Base-by-base conservation (phyloP, 2,113 vertebrate genomes). In the Irena cyanogastra region DNA sequence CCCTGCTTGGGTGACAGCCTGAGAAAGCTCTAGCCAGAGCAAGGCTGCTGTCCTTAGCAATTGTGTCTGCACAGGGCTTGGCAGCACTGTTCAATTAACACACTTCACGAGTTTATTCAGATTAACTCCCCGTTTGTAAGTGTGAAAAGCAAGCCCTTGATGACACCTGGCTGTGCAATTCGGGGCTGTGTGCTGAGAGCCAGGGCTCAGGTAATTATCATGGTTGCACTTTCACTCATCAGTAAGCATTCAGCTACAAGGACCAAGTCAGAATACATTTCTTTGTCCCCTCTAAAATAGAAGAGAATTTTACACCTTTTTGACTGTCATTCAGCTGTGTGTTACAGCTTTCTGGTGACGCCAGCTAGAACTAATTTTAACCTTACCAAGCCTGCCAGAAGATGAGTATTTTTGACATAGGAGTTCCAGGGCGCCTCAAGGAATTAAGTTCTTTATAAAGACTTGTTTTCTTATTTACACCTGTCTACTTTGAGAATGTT, bases 321-420 rank as follows among this genome's bases (percentile, higher is more conserved):
- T 89, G 93, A 78, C 64, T 96, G 80, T 74, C 71, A 56, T 78
- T 95, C 93, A 95, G 85, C 72, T 95, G 79, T 63, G 37, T 89
- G 76, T 83, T 90, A 87, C 0, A 84, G 93, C 60, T 95, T 95
- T 94, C 94, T 95, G 80, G 72, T 93, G 95, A 95, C 45, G 83
- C 92, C 88, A 94, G 23, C 79, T 87, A 95, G 90, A 96, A 92
- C 90, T 95, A 94, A 97, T 96, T 94, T 93, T 93, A 90, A 89
- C 83, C 80, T 87, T 72, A 37, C 56, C 92, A 68, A 92, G 85
- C 60, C 76, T 93, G 44, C 86, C 72, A 83, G 79, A 71, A 94
- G 90, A 74, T 83, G 47, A 77, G 52, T 78, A 45, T 94, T 96
- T 83, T 93, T 96, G 93, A 92, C 69, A 37, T 2, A 41, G 88